Percentiles rank a stretch among this genome's conserved stretches.
phyloP scores from a whole-genome alignment of 1,140 invertebrate species.

The Maniola jurtina region DNA sequence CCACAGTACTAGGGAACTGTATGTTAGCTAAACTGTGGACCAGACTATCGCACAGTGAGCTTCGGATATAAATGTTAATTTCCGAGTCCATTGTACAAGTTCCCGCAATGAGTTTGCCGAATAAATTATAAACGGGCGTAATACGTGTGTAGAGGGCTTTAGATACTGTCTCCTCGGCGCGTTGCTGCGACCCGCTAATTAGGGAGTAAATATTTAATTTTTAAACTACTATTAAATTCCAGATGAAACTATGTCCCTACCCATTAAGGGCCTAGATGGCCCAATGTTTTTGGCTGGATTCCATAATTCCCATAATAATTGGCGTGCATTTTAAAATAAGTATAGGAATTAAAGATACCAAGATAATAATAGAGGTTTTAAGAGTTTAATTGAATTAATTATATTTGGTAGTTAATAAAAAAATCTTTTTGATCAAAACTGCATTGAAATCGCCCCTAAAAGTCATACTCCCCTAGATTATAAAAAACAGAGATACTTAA shows the following conservation, averaged over 20 bases:
- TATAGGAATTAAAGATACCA: too few species aligned
- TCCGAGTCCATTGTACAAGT: constrained; percentile 45
- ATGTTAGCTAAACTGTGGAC: constrained; percentile 7
- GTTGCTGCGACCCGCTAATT: neutral
- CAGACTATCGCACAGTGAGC: constrained; percentile 39
- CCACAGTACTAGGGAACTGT: neutral
- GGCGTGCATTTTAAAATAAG: too few species aligned
- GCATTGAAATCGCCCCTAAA: too few species aligned
- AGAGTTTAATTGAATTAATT: too few species aligned
- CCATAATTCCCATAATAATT: too few species aligned
- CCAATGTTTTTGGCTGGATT: too few species aligned
- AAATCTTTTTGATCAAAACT: too few species aligned
- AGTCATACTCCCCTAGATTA: too few species aligned
- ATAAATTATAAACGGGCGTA: constrained; percentile 54
- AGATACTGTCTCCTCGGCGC: constrained; percentile 4
- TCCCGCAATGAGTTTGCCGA: constrained; percentile 52
- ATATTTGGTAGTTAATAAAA: too few species aligned
- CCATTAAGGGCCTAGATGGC: too few species aligned
- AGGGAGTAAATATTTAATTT: constrained; percentile 2
- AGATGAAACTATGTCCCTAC: neutral
- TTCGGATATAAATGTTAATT: constrained; percentile 52
- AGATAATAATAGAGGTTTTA: too few species aligned
- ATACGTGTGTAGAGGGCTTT: constrained; percentile 30
- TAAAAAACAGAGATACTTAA: too few species aligned
- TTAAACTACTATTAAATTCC: neutral